Percentiles rank a stretch among this genome's conserved stretches.
phyloP scores from a whole-genome alignment of 2,888 invertebrate genomes.

The Gasteruption jaculator region DNA sequence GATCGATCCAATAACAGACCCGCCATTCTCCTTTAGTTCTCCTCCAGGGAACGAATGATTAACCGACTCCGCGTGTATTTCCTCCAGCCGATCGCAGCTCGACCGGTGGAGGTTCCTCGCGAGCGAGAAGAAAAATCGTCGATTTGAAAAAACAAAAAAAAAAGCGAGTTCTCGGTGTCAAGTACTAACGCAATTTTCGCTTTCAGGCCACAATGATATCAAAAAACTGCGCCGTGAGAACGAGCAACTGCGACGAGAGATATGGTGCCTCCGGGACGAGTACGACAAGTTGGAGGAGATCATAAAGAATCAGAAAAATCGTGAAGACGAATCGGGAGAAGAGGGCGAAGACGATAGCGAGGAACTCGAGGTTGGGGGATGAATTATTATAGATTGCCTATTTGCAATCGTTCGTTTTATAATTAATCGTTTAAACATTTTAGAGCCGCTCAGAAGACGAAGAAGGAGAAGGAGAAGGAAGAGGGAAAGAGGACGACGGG shows the following conservation, averaged over 20 bases:
- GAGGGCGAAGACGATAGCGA: slow-evolving; percentile 36
- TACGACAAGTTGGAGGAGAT: slow-evolving; percentile 82
- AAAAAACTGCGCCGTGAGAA: slow-evolving; percentile 85
- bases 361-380: slow-evolving; percentile 39
- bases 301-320: slow-evolving; percentile 55
- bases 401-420: neutral
- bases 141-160: too few species aligned
- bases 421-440: slow-evolving; percentile 14
- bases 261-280: slow-evolving; percentile 82
- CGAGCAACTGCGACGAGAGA: slow-evolving; percentile 81
- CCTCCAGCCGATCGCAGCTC: too few species aligned
- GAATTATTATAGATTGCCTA: neutral
- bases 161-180: too few species aligned
- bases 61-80: too few species aligned
- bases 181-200: too few species aligned
- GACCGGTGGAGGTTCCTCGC: too few species aligned
- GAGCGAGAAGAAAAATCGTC: too few species aligned
- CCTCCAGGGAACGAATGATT: too few species aligned
- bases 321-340: too few species aligned
- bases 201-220: slow-evolving; percentile 80
- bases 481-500: slow-evolving; percentile 19
- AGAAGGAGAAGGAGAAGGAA: slow-evolving; percentile 19
- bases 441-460: slow-evolving; percentile 40
- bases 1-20: slow-evolving; percentile 34
- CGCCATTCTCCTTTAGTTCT: too few species aligned